Evolutionary conservation across 2,113 vertebrate species (phyloP), one percentile per base, ranked within the genome.

Genomic region (Microtus oregoni): DNA sequence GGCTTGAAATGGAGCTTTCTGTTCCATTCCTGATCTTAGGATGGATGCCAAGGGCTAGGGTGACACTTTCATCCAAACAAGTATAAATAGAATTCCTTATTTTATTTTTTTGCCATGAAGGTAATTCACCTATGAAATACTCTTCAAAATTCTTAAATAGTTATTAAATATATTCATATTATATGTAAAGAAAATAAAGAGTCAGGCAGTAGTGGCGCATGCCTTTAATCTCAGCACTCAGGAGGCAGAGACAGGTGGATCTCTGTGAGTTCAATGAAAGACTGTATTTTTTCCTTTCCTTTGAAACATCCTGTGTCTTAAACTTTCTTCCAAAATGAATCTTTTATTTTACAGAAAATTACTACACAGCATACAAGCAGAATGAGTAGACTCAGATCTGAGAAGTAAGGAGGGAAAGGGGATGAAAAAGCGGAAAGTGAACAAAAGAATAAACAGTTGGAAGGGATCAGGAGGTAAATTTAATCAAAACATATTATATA

Each of bases 351-450:
- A 30, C 3, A 35, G 13, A 6, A 78, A 52, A 5, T 20, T 35
- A 17, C 28, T 35, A 52, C 30, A 10, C 15, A 52, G 30, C 28
- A 79, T 11, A 26, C 11, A 58, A 0, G 11, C 1, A 38, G 2
- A 0, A 5, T 82, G 52, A 58, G 6, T 38, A n/a, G 79, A 38
- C 24, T 61, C 20, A 14, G 11, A 24, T 20, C 5, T 5, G 12
- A 38, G 11, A n/a, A 82, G n/a, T 22, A 38, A 5, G 3, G 4
- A 82, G 35, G 52, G 20, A 35, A 55, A 81, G 26, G 6, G n/a
- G 3, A 12, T 61, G 32, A n/a, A 20, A 58, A 20, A 3, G 10
- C 1, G 0, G 20, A n/a, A 20, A 3, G 19, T 6, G 5, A 3
- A n/a, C 2, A 61, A 20, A 58, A 6, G 35, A 38, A 8, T 8